Base-by-base conservation (phyloP, 2,797 vertebrate genomes). In the Arnoldichthys spilopterus region DNA sequence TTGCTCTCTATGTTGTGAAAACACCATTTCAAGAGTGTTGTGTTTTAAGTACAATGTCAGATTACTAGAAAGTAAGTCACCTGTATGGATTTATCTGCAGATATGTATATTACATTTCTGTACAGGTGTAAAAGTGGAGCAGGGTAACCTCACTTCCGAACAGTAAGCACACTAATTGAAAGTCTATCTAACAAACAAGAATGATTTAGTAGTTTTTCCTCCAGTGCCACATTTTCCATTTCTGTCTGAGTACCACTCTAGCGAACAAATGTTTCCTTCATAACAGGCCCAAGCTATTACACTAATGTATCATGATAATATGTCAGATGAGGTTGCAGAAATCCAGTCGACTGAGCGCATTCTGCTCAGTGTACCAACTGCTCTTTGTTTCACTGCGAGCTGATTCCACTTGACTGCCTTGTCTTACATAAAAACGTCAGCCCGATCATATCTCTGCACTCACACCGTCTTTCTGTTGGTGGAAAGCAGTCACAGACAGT, bases 351-450 rank as follows among this genome's bases (percentile, higher is more conserved):
- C 49, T 22, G 49, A 71, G 49, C 11, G 20, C 30, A 15, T 22
- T 71, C 20, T 34, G 68, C 40, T 71, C 49, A 1, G 30, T 37
- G 68, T 54, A 54, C 49, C 20, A 32, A 16, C n/a, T 37, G 20
- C 32, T 54, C 63, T 53, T 6, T 71, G 68, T 71, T 71, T 56
- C 49, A 22, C 26, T 37, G 28, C 11, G 63, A 66, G n/a, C 63
- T 66, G n/a, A 66, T 66, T 66, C 63, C 63, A 66, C n/a, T 66
- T 45, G 28, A 71, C 68, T 71, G 47, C 68, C 18, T n/a, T 30
- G 49, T 9, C 68, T 54, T 54, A 54, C 7, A 45, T 66, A 66
- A 66, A 37, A 43, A 24, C 20, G n/a, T 53, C 68, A 71, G 12
- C 49, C 51, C 6, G 47, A 70, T n/a, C n/a, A n/a, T n/a, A n/a